Evolutionary conservation across 2,888 invertebrate genomes (phyloP), one percentile per base, ranked within the genome.

Genomic region (Trissolcus japonicus): DNA sequence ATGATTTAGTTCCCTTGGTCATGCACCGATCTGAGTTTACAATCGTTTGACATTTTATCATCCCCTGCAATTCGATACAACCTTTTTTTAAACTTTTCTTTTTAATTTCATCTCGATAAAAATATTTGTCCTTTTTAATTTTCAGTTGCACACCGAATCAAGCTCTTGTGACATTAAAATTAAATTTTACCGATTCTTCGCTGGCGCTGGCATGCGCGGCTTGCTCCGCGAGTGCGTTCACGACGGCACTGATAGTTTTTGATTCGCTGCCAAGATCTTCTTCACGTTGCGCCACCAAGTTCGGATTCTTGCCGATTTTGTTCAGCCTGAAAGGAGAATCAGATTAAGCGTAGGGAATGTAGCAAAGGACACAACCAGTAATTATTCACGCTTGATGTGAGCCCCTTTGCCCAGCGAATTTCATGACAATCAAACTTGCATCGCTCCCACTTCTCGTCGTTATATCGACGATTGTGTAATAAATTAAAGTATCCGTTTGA

Each of bases 271-370:
- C 92, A 83, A 92, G 90, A 86, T 93, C 93, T 85, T 93, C 93
- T 86, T 94, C 94, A 78, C 95, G 92, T 86, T 96, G 95, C 40
- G 90, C 90, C 87, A 97, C 95, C 85, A 97, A 92, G 90, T 96
- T 96, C 63, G 98, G 98, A 91, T 98, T 98, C 91, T 98, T 98
- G 83, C 98, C 98, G 89, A 98, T 98, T 91, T 98, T 99, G 91
- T 98, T 98, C 85, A 98, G 92, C 89, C 97, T 92, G 88, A 54
- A 86, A 86, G 79, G 80, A 86, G 80, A 81, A 89, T 79, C 85
- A 81, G 83, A 86, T 88, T 89, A 89, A 89, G 89, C 88, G 89
- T 88, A 89, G 89, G 89, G 89, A 87, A 88, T 87, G 88, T 89
- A 79, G 83, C 84, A 87, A 69, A 68, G 75, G 80, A 80, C 82